These are phyloP conservation scores for Cyprinodon variegatus DNA, from an alignment of 2,113 vertebrate genomes.

Conservation along the genomic window DNA sequence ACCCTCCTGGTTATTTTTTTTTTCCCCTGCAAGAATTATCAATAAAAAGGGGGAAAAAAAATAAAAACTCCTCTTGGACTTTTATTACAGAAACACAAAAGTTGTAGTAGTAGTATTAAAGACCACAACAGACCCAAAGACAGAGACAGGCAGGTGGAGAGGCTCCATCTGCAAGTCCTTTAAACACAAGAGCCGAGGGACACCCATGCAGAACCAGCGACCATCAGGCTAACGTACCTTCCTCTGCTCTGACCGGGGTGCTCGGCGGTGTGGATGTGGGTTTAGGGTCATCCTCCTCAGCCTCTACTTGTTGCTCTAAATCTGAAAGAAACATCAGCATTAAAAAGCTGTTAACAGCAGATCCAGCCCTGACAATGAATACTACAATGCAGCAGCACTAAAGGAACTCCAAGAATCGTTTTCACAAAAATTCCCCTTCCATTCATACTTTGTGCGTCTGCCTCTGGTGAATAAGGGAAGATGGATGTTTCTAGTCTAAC, in stretches of 20 bases:
- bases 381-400: background rate
- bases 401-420: too few relatives aligned
- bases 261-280: constrained; percentile 88
- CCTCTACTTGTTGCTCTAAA: constrained; percentile 70
- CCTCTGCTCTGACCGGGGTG: constrained; percentile 87
- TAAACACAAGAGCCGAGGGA: constrained; percentile 17
- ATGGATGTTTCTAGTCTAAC: too few relatives aligned
- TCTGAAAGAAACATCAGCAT: constrained; percentile 55
- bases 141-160: constrained; percentile 50
- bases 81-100: constrained; percentile 79
- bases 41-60: background rate
- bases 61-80: constrained; percentile 74
- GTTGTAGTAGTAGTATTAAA: constrained; percentile 70
- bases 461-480: too few relatives aligned
- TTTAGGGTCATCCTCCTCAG: constrained; percentile 78
- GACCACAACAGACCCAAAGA: constrained; percentile 58
- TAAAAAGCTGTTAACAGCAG: background rate
- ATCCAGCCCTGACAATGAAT: background rate
- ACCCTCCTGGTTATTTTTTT: too few relatives aligned
- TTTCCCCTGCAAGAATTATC: background rate
- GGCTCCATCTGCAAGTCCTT: constrained; percentile 32
- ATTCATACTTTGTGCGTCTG: too few relatives aligned
- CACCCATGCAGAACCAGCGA: constrained; percentile 60
- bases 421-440: too few relatives aligned
- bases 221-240: constrained; percentile 84